Base-by-base conservation (phyloP, 2,888 invertebrate species). In the Notodonta dromedarius region DNA sequence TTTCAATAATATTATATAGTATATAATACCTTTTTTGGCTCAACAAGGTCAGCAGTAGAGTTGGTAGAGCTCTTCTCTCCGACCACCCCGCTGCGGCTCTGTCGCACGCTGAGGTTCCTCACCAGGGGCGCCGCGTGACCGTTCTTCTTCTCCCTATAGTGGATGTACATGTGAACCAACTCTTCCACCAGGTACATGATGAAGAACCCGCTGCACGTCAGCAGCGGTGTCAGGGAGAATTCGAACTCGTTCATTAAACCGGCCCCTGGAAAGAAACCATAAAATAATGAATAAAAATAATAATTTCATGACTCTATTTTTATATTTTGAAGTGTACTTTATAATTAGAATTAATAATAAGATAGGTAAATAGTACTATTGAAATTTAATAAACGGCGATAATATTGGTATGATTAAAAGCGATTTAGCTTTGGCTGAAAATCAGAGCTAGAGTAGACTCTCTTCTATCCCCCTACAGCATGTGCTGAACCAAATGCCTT, bases 121-220 rank as follows among this genome's bases (percentile, higher is more conserved):
- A 92, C 93, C 0, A 94, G 78, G 0, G 87, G 88, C 13, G 35
- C 0, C 7, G 59, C 24, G 24, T 80, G 73, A 0, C 88, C 87
- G 62, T 80, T 86, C 62, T 73, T 86, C 65, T 83, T 87, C 74
- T 94, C 94, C 53, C 95, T 85, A 6, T 87, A 82, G 78, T 95
- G 94, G 58, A 97, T 91, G 80, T 96, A 96, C 56, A 94, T 81
- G 78, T 97, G 97, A 2, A 97, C 96, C 56, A 96, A 73, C 79
- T 97, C 97, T 74, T 97, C 97, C n/a, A 97, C 95, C 9, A 97
- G 88, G 80, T 96, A 97, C 95, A 97, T 96, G 35, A 95, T 87
- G 86, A 97, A 96, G 88, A 97, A 97, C 2, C 97, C 97, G 32
- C 91, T 85, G 82, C 97, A 97, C 90, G 97, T 96, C 57, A 97